Percentiles rank a stretch among this genome's conserved stretches.
These are phyloP conservation scores for Ciconia boyciana DNA, from an alignment of 2,113 vertebrate species.

Conservation along the genomic window DNA sequence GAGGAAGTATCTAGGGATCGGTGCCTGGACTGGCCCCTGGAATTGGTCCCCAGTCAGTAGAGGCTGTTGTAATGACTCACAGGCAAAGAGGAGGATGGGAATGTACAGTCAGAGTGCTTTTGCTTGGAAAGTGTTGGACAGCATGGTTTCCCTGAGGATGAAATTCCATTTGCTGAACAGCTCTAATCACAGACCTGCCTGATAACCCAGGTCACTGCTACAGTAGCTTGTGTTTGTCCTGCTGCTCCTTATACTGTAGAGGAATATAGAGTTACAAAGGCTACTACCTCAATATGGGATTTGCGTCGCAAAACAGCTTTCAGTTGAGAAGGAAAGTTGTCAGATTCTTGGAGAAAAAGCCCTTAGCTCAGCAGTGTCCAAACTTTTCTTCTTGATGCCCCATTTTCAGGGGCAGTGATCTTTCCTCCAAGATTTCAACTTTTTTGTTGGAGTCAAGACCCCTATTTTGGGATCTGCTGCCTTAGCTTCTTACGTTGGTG, in stretches of 20 bases:
- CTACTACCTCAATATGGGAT: background rate
- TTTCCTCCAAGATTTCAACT: background rate
- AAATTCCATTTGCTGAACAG: slow-evolving; percentile 35
- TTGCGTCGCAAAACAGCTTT: background rate
- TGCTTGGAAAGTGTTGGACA: background rate
- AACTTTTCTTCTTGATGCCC: slow-evolving; percentile 14
- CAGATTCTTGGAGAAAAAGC: background rate
- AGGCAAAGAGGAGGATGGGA: background rate
- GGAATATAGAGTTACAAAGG: slow-evolving; percentile 6
- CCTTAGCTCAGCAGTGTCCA: slow-evolving; percentile 8
- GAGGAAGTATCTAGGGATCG: background rate
- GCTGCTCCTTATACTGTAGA: background rate
- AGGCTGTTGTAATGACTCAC: background rate
- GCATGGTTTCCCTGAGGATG: background rate
- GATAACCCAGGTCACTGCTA: slow-evolving; percentile 29
- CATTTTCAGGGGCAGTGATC: background rate
- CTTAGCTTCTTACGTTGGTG: background rate
- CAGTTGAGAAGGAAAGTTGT: background rate
- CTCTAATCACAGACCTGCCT: slow-evolving; percentile 8
- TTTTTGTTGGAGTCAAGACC: slow-evolving; percentile 5
- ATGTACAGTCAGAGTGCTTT: background rate
- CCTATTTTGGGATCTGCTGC: slow-evolving; percentile 19
- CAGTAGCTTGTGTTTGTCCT: slow-evolving; percentile 22
- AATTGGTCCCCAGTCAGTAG: background rate
- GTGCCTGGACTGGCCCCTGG: background rate